Base-by-base conservation (phyloP, 2,113 vertebrate genomes). In the Saguinus imperator region DNA sequence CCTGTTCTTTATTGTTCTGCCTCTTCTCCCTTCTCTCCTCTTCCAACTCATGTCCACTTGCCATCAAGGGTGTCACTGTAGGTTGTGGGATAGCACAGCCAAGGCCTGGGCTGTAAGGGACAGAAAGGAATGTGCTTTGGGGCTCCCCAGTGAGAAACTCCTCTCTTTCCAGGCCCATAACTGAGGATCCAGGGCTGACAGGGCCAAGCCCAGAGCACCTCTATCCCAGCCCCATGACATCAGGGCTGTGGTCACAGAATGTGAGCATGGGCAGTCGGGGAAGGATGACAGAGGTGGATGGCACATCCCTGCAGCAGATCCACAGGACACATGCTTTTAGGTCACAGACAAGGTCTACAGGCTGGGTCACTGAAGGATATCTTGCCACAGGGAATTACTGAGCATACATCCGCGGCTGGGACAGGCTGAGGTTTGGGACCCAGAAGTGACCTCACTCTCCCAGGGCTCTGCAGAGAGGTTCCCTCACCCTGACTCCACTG, bases 211-310 rank as follows among this genome's bases (percentile, higher is more conserved):
- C 29, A 52, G 25, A 68, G 58, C 0, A 4, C 52, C 55, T 79
- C 79, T 40, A 37, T 13, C 21, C 13, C 40, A 27, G 29, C 8
- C 64, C 50, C 11, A 35, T 2, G 5, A 61, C 70, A 20, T 29
- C 1, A 16, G 50, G 6, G 25, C 55, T 70, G 18, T 20, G 4
- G 29, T 17, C 7, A 27, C 4, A 11, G 27, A 1, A 27, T 55
- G 70, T 83, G 61, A 37, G 50, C 10, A 5, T 32, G 23, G 3
- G 61, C 25, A 35, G 25, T 37, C 3, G 57, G 43, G 23, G n/a
- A 8, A 52, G 5, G 35, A 32, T 0, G 11, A n/a, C 1, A 23
- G 35, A 6, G 3, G 27, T 8, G 1, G 48, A 21, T 4, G 17
- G 32, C 14, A 32, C 80, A 35, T 57, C 8, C 21, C 68, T 9